These are phyloP conservation scores for Pogoniulus pusillus DNA, from an alignment of 2,797 vertebrate genomes.

Conservation along the genomic window DNA sequence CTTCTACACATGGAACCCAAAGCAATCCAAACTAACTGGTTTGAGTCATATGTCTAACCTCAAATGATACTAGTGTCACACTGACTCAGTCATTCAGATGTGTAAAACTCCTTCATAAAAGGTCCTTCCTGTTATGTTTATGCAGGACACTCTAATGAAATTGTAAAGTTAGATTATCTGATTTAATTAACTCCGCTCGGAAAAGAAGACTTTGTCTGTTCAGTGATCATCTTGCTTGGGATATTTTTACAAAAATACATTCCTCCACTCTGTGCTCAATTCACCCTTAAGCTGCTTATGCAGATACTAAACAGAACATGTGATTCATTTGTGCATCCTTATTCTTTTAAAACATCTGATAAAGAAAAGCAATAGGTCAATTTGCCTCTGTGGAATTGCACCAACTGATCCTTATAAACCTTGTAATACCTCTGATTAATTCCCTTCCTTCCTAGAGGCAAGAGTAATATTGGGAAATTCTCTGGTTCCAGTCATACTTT, in stretches of 20 bases:
- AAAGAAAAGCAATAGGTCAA: constrained; percentile 34
- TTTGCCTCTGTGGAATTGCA: neutral
- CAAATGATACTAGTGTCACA: neutral
- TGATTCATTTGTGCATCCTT: constrained; percentile 2
- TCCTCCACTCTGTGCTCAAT: neutral
- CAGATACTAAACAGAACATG: constrained; percentile 7
- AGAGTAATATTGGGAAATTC: neutral
- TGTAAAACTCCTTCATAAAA: neutral
- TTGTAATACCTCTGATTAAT: constrained; percentile 27
- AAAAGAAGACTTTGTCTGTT: neutral
- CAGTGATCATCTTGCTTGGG: neutral
- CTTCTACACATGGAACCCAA: neutral
- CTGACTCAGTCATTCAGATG: neutral
- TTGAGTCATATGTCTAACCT: neutral
- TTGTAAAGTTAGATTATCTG: neutral
- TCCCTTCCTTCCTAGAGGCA: neutral
- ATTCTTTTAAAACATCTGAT: constrained; percentile 29
- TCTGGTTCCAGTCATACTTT: neutral
- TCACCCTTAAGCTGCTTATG: neutral
- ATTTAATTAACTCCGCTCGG: neutral
- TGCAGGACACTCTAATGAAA: neutral
- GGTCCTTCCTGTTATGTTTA: neutral
- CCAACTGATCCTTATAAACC: constrained; percentile 6
- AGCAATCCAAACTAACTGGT: neutral
- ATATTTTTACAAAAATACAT: constrained; percentile 7